phyloP scores from a whole-genome alignment of 2,888 invertebrate species.

The Torymus aiolomorphi region DNA sequence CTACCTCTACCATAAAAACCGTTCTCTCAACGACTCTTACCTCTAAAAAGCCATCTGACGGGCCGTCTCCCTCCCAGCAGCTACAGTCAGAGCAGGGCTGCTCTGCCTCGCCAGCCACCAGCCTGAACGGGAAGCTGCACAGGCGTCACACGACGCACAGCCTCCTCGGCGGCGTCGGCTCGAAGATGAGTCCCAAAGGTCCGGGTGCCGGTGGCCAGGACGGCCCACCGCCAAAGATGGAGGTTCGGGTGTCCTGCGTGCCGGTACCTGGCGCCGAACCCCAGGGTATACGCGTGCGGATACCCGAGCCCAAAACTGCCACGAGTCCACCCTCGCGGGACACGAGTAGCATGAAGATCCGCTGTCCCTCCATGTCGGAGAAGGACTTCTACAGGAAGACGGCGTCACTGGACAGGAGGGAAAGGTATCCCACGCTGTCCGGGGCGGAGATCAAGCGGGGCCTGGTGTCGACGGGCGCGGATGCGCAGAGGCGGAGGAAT shows the following conservation, averaged over 20 bases:
- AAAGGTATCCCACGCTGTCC: conserved; percentile 71
- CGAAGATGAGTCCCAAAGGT: conserved; percentile 72
- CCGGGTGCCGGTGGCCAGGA: conserved; percentile 64
- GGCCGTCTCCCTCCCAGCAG: too few species aligned
- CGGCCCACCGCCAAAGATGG: conserved; percentile 64
- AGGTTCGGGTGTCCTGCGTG: conserved; percentile 72
- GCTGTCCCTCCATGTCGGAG: conserved; percentile 71
- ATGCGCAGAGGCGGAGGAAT: conserved; percentile 58
- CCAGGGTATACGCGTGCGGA: conserved; percentile 70
- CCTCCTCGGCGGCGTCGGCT: conserved; percentile 23
- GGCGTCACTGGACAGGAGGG: conserved; percentile 69
- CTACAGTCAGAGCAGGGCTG: conserved; percentile 9
- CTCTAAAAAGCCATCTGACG: too few species aligned
- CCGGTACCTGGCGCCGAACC: conserved; percentile 70
- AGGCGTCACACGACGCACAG: conserved; percentile 60
- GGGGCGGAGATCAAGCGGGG: conserved; percentile 70
- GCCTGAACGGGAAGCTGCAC: conserved; percentile 67
- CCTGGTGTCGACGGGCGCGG: conserved; percentile 55
- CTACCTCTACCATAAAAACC: too few species aligned
- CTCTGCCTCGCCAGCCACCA: conserved; percentile 5
- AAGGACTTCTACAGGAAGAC: conserved; percentile 72
- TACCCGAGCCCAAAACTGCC: conserved; percentile 68
- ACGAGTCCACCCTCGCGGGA: conserved; percentile 65
- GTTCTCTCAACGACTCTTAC: too few species aligned
- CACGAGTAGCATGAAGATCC: conserved; percentile 58